phyloP scores from a whole-genome alignment of 2,797 vertebrate genomes.

The Sus cebifrons region DNA sequence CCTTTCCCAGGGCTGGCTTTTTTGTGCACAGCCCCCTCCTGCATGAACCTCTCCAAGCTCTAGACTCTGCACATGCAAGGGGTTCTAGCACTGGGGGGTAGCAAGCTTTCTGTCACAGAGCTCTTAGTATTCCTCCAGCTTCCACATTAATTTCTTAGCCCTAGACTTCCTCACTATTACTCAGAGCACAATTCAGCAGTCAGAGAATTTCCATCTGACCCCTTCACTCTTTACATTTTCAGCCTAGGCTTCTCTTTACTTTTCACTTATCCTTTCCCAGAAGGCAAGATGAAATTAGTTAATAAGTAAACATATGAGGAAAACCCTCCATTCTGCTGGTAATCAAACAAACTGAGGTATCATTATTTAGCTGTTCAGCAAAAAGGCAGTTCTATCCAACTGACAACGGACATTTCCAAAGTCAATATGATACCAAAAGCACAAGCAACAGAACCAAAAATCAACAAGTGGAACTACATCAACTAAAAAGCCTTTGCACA shows the following conservation, averaged over 20 bases:
- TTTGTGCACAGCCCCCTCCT: neutral
- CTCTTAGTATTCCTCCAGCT: neutral
- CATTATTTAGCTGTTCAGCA: neutral
- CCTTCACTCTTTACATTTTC: neutral
- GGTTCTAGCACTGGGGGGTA: neutral
- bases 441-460: neutral
- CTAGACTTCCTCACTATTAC: neutral
- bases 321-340: neutral
- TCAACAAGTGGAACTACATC: neutral
- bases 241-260: conserved; percentile 27
- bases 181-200: neutral
- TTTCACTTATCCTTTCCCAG: conserved; percentile 42
- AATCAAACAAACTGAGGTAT: neutral
- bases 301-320: neutral
- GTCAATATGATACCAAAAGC: neutral
- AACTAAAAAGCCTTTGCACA: neutral
- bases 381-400: conserved; percentile 28
- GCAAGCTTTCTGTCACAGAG: neutral
- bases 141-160: neutral
- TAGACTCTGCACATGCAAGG: neutral
- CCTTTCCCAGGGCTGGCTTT: neutral
- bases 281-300: conserved; percentile 47
- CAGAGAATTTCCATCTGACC: neutral
- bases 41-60: neutral
- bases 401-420: neutral